Percentiles rank a stretch among this genome's conserved stretches.
phyloP scores from a whole-genome alignment of 1,140 invertebrate genomes.

The Leptinotarsa lineolata region DNA sequence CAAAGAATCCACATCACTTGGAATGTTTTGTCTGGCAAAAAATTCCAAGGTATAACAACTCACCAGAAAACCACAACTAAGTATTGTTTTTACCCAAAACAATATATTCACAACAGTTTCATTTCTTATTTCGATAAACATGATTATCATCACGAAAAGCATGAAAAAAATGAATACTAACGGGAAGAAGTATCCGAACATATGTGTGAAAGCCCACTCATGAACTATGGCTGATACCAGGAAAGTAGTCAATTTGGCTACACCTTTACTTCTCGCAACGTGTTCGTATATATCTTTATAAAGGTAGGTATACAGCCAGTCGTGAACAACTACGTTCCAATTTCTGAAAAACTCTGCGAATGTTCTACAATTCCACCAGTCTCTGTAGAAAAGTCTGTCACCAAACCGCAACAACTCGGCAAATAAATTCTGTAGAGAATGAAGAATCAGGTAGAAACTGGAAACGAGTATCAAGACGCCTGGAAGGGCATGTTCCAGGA shows the following conservation, averaged over 20 bases:
- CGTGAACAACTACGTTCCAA: conserved; percentile 94
- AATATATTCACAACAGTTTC: conserved; percentile 73
- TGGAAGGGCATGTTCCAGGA: conserved; percentile 77
- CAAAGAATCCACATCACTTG: neutral
- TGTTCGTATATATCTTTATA: conserved; percentile 76
- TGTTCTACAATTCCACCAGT: conserved; percentile 92
- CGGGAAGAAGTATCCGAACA: conserved; percentile 85
- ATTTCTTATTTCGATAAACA: conserved; percentile 62
- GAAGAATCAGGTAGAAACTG: conserved; percentile 83
- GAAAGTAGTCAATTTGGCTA: conserved; percentile 65
- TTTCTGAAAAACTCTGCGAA: conserved; percentile 84
- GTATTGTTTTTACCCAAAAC: conserved; percentile 78
- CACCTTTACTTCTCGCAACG: conserved; percentile 39
- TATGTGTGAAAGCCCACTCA: conserved; percentile 80
- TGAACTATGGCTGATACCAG: conserved; percentile 51
- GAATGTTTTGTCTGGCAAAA: conserved; percentile 73
- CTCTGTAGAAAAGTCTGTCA: conserved; percentile 85
- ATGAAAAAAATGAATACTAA: conserved; percentile 76
- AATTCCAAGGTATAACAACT: conserved; percentile 84
- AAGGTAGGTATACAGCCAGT: conserved; percentile 92
- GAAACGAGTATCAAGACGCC: conserved; percentile 74
- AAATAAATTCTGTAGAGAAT: conserved; percentile 87
- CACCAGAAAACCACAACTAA: conserved; percentile 76
- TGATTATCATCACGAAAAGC: conserved; percentile 62
- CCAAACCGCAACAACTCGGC: conserved; percentile 86